A percentile compares a stretch with the other conserved stretches of the same genome.
Evolutionary conservation across 1,140 invertebrate genomes (phyloP).

Genomic region (Cyclargus thomasi): DNA sequence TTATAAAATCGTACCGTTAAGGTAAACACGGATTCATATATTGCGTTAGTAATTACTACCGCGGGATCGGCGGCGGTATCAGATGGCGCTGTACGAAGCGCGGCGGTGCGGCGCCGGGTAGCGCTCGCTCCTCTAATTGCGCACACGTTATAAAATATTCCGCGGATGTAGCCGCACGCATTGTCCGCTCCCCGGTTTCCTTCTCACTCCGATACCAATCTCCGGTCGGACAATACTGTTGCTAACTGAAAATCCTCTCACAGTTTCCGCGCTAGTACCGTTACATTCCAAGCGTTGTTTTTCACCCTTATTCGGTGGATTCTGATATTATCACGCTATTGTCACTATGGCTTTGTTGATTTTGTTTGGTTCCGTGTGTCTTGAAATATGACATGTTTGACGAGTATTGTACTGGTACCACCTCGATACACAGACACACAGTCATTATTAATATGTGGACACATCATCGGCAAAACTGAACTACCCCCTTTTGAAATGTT

Average conservation of each 20-base stretch:
- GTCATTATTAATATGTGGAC: too few relatives aligned
- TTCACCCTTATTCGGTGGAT: not conserved
- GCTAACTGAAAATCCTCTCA: slow-evolving; percentile 10
- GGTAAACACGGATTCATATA: slow-evolving; percentile 18
- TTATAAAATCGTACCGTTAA: not conserved
- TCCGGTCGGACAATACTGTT: slow-evolving; percentile 17
- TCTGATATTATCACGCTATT: not conserved
- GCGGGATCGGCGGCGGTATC: slow-evolving; percentile 27
- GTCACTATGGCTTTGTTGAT: too few relatives aligned
- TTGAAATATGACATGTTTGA: too few relatives aligned
- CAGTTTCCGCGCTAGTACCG: not conserved
- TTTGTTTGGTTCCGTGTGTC: too few relatives aligned
- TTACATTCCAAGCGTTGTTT: not conserved
- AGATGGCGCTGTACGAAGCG: slow-evolving; percentile 49
- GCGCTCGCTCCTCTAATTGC: slow-evolving; percentile 59
- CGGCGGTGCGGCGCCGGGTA: slow-evolving; percentile 44
- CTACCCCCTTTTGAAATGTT: too few relatives aligned
- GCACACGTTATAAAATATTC: slow-evolving; percentile 49
- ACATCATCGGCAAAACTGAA: too few relatives aligned
- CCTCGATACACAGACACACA: too few relatives aligned
- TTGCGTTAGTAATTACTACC: slow-evolving; percentile 36
- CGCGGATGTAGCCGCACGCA: slow-evolving; percentile 43
- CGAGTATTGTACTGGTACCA: too few relatives aligned
- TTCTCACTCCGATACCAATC: slow-evolving; percentile 40
- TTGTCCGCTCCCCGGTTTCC: slow-evolving; percentile 46